Base-by-base conservation (phyloP, 2,113 vertebrate genomes). In the Ophthalmotilapia sp. region DNA sequence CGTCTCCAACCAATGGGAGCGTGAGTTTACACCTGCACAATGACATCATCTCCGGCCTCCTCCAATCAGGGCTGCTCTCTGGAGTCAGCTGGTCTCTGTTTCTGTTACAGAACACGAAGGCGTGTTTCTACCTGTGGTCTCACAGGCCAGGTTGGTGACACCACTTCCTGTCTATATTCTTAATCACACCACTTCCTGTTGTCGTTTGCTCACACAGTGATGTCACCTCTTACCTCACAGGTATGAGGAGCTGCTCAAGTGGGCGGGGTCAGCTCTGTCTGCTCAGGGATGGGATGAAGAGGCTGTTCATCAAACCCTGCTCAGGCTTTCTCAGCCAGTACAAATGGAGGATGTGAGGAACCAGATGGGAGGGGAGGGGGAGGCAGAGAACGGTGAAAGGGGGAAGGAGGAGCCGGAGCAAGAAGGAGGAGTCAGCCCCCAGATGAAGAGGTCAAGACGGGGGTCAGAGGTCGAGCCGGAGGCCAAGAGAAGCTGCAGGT, bases 1-100 rank as follows among this genome's bases (percentile, higher is more conserved):
- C 87, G 89, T 97, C 88, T 98, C 97, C 31, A 95, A 97, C 58
- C 96, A 95, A 54, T 98, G 98, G 98, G 96, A 96, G 95, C 95
- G 98, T 99, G 95, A 96, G 83, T 88, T 58, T 42, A 26, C 38
- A 33, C 45, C 49, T n/a, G 7, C 56, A 51, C 13, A 4, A 7
- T 85, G 81, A 77, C 56, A 82, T 79, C 82, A 80, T 56, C 40
- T 12, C 17, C 4, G 5, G 11, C 58, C 45, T 58, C 33, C 42
- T 83, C 89, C 84, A 80, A 58, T 91, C 60, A 36, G 14, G 1
- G 14, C 31, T 19, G 51, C 9, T 53, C 6, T 1, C 21, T 68
- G 49, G 42, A 26, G 8, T 88, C 79, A 82, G 38, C 38, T 79
- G 54, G 3, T 90, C 81, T 95, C 55, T 96, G 21, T 90, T 93